Conservation (phyloP, 2,888 invertebrate genomes). For the Drosophila leonis region DNA sequence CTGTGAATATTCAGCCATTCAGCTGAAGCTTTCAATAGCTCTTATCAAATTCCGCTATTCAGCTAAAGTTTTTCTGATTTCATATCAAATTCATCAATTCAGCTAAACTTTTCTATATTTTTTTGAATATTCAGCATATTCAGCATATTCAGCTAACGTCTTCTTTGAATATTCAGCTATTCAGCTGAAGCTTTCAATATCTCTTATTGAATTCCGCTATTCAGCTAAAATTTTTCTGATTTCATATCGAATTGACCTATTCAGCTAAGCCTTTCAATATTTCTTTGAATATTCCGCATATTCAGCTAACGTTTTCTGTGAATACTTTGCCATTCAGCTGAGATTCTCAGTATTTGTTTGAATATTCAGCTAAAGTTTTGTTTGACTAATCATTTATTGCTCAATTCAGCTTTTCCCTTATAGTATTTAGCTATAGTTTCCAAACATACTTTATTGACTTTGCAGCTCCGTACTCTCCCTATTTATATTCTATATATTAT, state of each 20-base stretch:
- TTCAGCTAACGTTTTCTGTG: not conserved
- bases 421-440: not conserved
- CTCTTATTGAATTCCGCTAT: no score
- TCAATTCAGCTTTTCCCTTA: not conserved
- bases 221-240: not conserved
- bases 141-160: no score
- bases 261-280: not conserved
- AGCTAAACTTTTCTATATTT: no score
- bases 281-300: not conserved
- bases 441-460: not conserved
- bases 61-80: not conserved
- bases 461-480: not conserved
- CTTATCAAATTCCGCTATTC: not conserved
- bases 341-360: not conserved
- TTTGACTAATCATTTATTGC: not conserved
- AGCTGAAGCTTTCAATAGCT: not conserved
- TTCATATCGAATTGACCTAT: not conserved
- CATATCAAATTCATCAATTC: not conserved
- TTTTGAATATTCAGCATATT: no score
- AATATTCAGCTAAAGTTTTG: not conserved
- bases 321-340: not conserved
- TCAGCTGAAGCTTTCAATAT: no score
- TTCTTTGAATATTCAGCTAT: no score
- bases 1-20: not conserved
- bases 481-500: slow-evolving; percentile 5